Evolutionary conservation across 2,113 vertebrate species (phyloP).

Genomic region (Microcebus jonahi): DNA sequence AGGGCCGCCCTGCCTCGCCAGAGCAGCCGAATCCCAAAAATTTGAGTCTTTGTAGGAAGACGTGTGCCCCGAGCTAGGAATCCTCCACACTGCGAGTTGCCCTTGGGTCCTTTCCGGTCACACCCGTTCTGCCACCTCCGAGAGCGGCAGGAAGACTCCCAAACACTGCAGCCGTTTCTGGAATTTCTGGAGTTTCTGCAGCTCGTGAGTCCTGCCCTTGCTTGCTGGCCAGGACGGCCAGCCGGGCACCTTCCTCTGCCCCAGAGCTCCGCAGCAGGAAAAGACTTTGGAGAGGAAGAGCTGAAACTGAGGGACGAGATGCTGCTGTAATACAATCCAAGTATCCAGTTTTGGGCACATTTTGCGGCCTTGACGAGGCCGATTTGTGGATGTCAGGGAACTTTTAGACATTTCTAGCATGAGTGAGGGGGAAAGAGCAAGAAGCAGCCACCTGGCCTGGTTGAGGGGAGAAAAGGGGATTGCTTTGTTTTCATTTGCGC

Average conservation of each 20-base stretch:
- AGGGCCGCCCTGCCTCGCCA: fast-evolving
- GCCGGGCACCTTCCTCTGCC: neutral
- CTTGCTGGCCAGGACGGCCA: fast-evolving
- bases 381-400: neutral
- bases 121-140: neutral
- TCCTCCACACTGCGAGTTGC: neutral
- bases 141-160: neutral
- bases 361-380: neutral
- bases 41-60: fast-evolving
- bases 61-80: neutral
- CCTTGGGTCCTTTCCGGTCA: fast-evolving
- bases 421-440: neutral
- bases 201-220: neutral
- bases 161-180: fast-evolving
- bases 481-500: slow-evolving; percentile 25
- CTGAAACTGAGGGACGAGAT: neutral
- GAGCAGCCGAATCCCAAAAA: fast-evolving
- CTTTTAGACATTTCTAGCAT: neutral
- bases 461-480: slow-evolving; percentile 47
- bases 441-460: slow-evolving; percentile 1
- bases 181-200: neutral
- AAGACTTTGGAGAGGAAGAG: neutral
- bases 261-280: neutral
- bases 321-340: neutral
- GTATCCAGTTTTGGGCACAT: neutral